Evolutionary conservation across 2,888 invertebrate species (phyloP).

Genomic region (Eupithecia subfuscata): DNA sequence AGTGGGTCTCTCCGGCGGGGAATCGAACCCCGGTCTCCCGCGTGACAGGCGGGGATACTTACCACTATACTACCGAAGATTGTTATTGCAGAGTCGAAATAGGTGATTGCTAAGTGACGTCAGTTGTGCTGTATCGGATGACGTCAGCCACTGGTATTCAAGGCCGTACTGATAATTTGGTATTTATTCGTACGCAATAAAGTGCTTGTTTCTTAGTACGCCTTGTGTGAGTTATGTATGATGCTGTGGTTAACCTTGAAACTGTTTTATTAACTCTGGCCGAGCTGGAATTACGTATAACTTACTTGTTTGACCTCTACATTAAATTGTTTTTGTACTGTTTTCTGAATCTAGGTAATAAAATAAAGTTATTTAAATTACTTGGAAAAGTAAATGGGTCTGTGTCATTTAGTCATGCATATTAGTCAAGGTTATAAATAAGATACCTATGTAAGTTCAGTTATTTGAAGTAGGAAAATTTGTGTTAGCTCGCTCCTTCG

Average conservation of each 20-base stretch:
- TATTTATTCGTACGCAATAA: conserved; percentile 23
- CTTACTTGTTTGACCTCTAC: conserved; percentile 5
- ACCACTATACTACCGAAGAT: conserved; percentile 84
- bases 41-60: conserved; percentile 85
- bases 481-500: neutral
- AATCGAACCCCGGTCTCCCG: conserved; percentile 85
- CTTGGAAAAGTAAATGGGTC: conserved; percentile 5
- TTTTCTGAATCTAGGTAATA: conserved; percentile 1
- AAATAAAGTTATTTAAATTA: conserved; percentile 5
- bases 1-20: conserved; percentile 76
- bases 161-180: conserved; percentile 23
- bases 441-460: neutral
- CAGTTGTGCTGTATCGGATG: neutral
- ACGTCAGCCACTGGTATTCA: conserved; percentile 20
- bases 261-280: conserved; percentile 8
- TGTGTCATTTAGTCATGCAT: neutral
- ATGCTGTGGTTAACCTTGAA: conserved; percentile 27
- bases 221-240: conserved; percentile 7
- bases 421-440: conserved; percentile 3
- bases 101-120: neutral
- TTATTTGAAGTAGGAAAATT: neutral
- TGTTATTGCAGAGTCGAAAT: conserved; percentile 9
- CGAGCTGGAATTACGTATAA: conserved; percentile 1
- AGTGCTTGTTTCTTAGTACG: conserved; percentile 15
- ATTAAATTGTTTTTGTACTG: conserved; percentile 2